phyloP scores from a whole-genome alignment of 2,797 vertebrate species.

The Platyrinchus mystaceus region DNA sequence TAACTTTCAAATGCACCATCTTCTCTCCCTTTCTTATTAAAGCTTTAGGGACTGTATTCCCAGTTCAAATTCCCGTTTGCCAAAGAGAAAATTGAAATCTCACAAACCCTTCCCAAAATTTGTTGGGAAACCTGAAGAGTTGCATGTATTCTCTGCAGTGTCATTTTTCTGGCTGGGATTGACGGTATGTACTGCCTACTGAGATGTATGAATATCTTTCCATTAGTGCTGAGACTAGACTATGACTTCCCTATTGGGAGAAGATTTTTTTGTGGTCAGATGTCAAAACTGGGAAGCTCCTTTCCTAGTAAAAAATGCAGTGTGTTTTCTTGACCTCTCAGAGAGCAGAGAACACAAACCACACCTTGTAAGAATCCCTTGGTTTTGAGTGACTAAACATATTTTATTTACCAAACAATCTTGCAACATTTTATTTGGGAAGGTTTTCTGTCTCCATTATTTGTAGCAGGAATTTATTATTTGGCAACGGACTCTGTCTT shows the following conservation, averaged over 20 bases:
- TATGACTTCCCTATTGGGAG: not conserved
- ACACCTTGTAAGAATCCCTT: not conserved
- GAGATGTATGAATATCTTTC: not conserved
- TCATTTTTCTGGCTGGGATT: not conserved
- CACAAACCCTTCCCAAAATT: not conserved
- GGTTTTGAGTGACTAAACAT: not conserved
- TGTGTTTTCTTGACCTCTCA: not conserved
- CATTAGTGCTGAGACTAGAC: not conserved
- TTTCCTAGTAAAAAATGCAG: not conserved
- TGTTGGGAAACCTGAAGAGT: not conserved
- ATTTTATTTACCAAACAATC: not conserved
- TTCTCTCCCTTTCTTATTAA: not conserved
- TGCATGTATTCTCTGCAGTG: not conserved
- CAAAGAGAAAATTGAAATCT: not conserved
- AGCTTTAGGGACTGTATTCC: not conserved
- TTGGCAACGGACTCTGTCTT: not conserved
- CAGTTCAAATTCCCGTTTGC: not conserved
- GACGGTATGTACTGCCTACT: not conserved
- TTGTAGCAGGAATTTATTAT: conserved; percentile 22
- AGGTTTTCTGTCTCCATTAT: not conserved
- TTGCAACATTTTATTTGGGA: not conserved
- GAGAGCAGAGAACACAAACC: not conserved
- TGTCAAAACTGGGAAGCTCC: not conserved
- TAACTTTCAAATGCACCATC: not conserved
- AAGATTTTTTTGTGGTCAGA: not conserved